These are phyloP conservation scores for Leptinotarsa defecta DNA, from an alignment of 1,140 invertebrate genomes.

Conservation along the genomic window DNA sequence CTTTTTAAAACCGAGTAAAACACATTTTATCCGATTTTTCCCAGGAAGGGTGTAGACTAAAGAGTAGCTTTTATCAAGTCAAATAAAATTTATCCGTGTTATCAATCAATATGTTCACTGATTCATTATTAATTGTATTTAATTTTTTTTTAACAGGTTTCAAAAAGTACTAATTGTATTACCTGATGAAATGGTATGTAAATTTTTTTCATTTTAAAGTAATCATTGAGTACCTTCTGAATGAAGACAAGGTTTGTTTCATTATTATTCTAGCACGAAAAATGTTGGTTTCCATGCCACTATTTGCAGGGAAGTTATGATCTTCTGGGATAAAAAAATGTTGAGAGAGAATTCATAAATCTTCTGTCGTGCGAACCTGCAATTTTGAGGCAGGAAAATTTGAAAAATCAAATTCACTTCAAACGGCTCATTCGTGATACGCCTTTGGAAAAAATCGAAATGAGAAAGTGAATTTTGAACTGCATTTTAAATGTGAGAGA, in stretches of 20 bases:
- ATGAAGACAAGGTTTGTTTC: conserved; percentile 7
- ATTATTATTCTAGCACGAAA: neutral
- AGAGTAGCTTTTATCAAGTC: neutral
- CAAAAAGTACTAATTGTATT: conserved; percentile 35
- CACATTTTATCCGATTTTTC: neutral
- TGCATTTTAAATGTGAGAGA: no score
- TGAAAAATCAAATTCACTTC: no score
- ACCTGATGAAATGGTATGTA: conserved; percentile 38
- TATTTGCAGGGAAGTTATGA: no score
- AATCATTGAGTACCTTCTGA: conserved; percentile 6
- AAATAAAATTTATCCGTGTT: conserved; percentile 5
- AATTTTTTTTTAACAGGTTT: conserved; percentile 43
- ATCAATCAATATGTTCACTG: neutral
- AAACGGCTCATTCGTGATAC: no score
- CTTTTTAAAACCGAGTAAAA: neutral
- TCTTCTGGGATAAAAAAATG: neutral
- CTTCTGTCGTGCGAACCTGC: no score
- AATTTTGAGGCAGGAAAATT: no score
- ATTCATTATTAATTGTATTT: conserved; percentile 8
- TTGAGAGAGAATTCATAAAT: neutral
- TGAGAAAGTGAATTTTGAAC: no score
- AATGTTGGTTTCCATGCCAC: neutral
- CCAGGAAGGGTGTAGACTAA: neutral
- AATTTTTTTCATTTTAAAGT: conserved; percentile 37
- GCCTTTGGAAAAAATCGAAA: no score